Evolutionary conservation across 2,113 vertebrate genomes (phyloP), one percentile per base, ranked within the genome.

Genomic region (Rhinopomastus cyanomelas): DNA sequence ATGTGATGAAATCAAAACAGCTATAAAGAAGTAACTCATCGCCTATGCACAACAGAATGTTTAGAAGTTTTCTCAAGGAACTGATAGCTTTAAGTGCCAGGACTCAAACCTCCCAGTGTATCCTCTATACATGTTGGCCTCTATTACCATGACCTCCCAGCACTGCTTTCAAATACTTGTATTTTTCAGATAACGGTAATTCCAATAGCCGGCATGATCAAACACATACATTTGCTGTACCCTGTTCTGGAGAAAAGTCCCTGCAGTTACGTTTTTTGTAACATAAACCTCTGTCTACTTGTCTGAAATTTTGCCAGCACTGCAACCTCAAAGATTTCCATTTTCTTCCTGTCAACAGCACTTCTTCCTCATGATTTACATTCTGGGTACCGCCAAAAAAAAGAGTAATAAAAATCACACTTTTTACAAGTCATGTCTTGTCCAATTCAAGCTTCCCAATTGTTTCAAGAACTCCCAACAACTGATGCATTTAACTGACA

Each of bases 251-350:
- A 87, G 37, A 82, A 52, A 83, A 68, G 44, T 69, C 21, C 23
- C 64, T 49, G 46, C n/a, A 75, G 52, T 87, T 80, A 44, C 64
- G n/a, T n/a, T 84, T 87, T 75, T 90, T 71, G 62, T 69, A 75
- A 44, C 1, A 0, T 49, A 62, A 89, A 79, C 48, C 60, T 95
- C 86, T 88, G 80, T 81, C 85, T 90, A n/a, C 29, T 88, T 83
- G 55, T 83, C 88, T 90, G 92, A 93, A 94, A 66, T 89, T 80
- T 55, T 96, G 90, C 88, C 90, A 94, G 72, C 82, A 36, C 48
- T 48, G 64, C 46, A n/a, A 89, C 79, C 92, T 91, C 75, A 55
- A 90, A 89, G 85, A 89, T 83, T 92, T 91, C 82, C 73, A 77
- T 95, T 95, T 89, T 66, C 60, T 59, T 85, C 32, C 85, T 91